phyloP scores from a whole-genome alignment of 2,113 vertebrate genomes.

The Trogon surrucura region DNA sequence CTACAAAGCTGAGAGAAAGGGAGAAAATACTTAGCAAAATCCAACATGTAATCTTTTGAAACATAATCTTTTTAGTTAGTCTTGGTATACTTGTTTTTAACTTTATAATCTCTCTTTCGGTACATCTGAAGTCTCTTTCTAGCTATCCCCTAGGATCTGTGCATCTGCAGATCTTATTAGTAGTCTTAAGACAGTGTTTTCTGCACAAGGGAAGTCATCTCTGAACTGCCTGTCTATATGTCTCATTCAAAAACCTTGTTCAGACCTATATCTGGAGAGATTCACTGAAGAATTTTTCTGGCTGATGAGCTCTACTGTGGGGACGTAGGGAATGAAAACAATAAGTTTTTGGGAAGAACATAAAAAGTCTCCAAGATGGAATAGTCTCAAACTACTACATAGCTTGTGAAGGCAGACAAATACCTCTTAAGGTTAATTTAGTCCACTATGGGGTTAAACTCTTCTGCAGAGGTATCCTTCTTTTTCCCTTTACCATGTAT shows the following conservation, averaged over 20 bases:
- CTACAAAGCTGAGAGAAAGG: background rate
- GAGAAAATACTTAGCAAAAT: background rate
- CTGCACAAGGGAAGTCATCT: background rate
- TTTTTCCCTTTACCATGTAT: background rate
- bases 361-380: background rate
- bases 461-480: background rate
- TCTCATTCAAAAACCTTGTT: background rate
- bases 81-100: background rate
- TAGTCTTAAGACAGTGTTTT: background rate
- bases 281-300: background rate
- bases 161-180: background rate
- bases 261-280: background rate
- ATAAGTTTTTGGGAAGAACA: background rate
- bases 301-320: background rate
- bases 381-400: background rate
- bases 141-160: background rate
- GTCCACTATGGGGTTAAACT: background rate
- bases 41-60: background rate
- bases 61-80: background rate
- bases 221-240: background rate
- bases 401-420: background rate
- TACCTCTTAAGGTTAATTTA: background rate
- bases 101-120: background rate
- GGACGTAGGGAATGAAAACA: background rate
- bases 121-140: background rate